A percentile compares a stretch with the other conserved stretches of the same genome.
These are phyloP conservation scores for Alcedo atthis DNA, from an alignment of 2,797 vertebrate species.

Conservation along the genomic window DNA sequence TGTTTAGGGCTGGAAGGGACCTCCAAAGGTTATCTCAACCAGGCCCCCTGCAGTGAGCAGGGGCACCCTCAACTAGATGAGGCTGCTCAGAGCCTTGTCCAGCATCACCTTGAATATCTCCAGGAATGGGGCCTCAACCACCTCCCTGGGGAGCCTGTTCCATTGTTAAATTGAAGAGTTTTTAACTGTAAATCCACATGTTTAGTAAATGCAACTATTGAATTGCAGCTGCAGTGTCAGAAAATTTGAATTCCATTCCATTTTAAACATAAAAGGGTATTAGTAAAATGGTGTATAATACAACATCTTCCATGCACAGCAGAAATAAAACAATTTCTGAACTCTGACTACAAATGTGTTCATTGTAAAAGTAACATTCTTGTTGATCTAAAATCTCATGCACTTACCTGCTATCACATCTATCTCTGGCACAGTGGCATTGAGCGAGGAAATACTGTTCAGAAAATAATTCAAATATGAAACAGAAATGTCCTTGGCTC, in stretches of 20 bases:
- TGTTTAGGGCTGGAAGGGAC: too few relatives aligned
- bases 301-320: neutral
- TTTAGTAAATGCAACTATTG: conserved; percentile 15
- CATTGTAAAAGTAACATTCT: conserved; percentile 23
- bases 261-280: conserved; percentile 28
- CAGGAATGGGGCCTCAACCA: too few relatives aligned
- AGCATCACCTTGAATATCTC: too few relatives aligned
- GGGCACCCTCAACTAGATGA: too few relatives aligned
- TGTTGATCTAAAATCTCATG: conserved; percentile 3
- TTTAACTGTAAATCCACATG: conserved; percentile 24
- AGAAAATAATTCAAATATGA: conserved; percentile 34
- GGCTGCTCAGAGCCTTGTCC: too few relatives aligned
- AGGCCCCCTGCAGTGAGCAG: too few relatives aligned
- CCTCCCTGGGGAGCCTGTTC: too few relatives aligned
- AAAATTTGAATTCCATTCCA: conserved; percentile 29
- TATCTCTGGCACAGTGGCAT: neutral
- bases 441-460: conserved; percentile 6
- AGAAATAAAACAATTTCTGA: conserved; percentile 37
- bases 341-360: conserved; percentile 20
- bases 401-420: neutral
- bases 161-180: neutral
- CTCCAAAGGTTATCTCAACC: too few relatives aligned
- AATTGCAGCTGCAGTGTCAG: conserved; percentile 25
- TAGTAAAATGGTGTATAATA: conserved; percentile 5
- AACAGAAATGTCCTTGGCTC: conserved; percentile 33